A percentile compares a stretch with the other conserved stretches of the same genome.
Evolutionary conservation across 2,888 invertebrate species (phyloP).

Genomic region (Caenorhabditis becei): DNA sequence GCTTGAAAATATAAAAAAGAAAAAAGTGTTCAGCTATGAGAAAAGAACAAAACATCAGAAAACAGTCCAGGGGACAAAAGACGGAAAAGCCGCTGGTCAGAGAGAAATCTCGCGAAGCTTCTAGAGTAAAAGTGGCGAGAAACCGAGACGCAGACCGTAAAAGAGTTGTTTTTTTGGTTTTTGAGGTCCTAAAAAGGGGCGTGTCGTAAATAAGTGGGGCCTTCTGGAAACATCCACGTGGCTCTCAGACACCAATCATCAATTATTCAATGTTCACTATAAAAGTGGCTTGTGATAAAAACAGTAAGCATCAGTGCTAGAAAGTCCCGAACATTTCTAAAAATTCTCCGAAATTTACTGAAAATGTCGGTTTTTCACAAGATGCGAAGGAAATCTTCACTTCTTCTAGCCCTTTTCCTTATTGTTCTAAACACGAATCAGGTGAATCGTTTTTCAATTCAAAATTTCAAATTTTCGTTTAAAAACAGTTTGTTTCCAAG

Average conservation of each 20-base stretch:
- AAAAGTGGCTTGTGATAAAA: constrained; percentile 4
- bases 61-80: neutral
- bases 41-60: neutral
- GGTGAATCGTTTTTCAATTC: neutral
- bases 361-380: neutral
- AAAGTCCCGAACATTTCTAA: neutral
- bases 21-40: too few species aligned
- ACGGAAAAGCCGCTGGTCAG: constrained; percentile 1
- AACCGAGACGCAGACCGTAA: constrained; percentile 12
- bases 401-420: neutral
- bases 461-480: neutral
- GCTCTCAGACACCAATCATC: constrained; percentile 44
- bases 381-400: neutral
- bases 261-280: constrained; percentile 20
- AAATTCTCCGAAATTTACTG: neutral
- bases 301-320: neutral
- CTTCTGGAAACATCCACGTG: constrained; percentile 41
- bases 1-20: neutral
- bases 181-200: constrained; percentile 38
- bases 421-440: neutral
- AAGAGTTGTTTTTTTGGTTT: constrained; percentile 17
- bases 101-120: neutral
- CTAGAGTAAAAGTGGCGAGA: neutral
- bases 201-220: constrained; percentile 22
- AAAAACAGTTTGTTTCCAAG: neutral